Evolutionary conservation across 2,113 vertebrate genomes (phyloP), one percentile per base, ranked within the genome.

Genomic region (Coreoperca whiteheadi): DNA sequence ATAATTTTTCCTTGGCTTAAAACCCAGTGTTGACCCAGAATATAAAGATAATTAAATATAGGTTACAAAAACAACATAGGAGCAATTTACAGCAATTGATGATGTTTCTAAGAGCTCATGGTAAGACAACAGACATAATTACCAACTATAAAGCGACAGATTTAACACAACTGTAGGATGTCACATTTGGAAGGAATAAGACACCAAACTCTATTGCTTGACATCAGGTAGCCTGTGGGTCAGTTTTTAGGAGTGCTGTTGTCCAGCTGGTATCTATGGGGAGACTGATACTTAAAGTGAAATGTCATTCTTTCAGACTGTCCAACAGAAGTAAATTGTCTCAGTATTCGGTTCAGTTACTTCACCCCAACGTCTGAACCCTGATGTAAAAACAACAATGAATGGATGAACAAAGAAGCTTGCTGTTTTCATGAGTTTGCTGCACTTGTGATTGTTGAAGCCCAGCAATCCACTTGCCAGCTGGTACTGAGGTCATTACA

Each of bases 251-350:
- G 43, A 20, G 23, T 37, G 56, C 7, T 61, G 41, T 23, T 69
- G 67, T 69, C 28, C 68, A 16, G 32, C 51, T 71, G 21, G 37
- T 71, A 34, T 60, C 7, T 63, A 28, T 61, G n/a, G 5, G 18
- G 9, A n/a, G 21, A n/a, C 8, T 37, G 7, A 21, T 65, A 30
- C 21, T 48, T 37, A 51, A 43, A 56, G 43, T 56, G 50, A 32
- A 28, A 56, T 56, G 53, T 25, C 9, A 68, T 77, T 77, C 25
- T 57, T 10, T 66, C 37, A 43, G 32, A 54, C 32, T 65, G 67
- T 56, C 34, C 6, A 25, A 56, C 37, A n/a, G 25, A 25, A 59
- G 21, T 48, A 48, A 20, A 68, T n/a, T 56, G n/a, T 41, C 16
- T 32, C 34, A 30, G 7, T 34, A 30, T 32, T 32, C 1, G 1